Evolutionary conservation across 2,113 vertebrate genomes (phyloP).

Genomic region (Coracopsis vasa): DNA sequence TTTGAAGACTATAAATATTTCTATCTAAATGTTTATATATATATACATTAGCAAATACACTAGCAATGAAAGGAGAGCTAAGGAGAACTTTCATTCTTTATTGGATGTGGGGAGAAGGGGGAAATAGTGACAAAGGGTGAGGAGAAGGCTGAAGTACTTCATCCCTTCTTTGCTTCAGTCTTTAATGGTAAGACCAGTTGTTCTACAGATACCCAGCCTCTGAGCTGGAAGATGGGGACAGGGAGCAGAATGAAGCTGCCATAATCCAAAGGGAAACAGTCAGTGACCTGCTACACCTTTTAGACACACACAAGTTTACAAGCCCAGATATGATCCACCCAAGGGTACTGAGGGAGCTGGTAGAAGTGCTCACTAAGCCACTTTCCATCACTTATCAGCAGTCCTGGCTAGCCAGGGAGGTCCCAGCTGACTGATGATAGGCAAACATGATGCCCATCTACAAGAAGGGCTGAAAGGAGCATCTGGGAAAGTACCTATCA

Average conservation of each 20-base stretch:
- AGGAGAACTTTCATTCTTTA: not conserved
- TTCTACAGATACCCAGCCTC: not conserved
- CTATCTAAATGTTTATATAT: not conserved
- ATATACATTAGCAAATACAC: not conserved
- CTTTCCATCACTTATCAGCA: not conserved
- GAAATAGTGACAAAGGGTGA: not conserved
- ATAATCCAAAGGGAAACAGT: not conserved
- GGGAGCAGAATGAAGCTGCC: not conserved
- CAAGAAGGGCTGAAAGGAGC: not conserved
- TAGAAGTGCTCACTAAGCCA: not conserved
- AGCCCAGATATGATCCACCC: not conserved
- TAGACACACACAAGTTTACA: not conserved
- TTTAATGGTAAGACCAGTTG: not conserved
- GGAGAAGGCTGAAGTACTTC: not conserved
- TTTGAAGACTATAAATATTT: not conserved
- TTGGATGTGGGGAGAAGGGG: not conserved
- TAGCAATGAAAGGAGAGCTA: not conserved
- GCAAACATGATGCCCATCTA: not conserved
- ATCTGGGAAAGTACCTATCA: not conserved
- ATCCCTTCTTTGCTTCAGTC: not conserved
- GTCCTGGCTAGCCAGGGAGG: not conserved
- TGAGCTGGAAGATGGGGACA: not conserved
- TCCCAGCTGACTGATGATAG: not conserved
- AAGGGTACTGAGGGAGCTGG: not conserved
- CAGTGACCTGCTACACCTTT: not conserved